phyloP scores from a whole-genome alignment of 2,113 vertebrate genomes.

The Crotalus helleri region DNA sequence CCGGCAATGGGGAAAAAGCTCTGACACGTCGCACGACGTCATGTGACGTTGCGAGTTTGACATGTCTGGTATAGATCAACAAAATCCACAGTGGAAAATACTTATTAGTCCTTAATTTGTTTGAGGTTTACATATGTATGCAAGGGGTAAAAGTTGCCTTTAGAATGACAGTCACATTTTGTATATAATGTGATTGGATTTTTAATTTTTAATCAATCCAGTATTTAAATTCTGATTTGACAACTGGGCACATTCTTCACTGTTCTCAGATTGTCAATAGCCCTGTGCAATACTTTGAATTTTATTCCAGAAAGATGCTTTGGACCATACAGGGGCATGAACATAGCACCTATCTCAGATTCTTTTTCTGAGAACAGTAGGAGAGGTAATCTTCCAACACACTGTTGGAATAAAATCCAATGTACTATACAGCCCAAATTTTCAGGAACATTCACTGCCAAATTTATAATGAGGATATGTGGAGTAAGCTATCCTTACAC shows the following conservation, averaged over 20 bases:
- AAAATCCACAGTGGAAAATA: not conserved
- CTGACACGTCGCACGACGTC: rapidly evolving
- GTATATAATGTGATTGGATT: conserved; percentile 5
- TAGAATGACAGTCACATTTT: not conserved
- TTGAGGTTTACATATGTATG: conserved; percentile 15
- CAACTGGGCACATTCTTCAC: not conserved
- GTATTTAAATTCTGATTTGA: conserved; percentile 3
- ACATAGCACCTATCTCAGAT: not conserved
- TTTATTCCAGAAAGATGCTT: not conserved
- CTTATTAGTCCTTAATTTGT: not conserved
- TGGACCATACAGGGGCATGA: not conserved
- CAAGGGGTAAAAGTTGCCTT: not conserved
- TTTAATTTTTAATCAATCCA: not conserved
- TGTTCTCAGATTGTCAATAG: not conserved
- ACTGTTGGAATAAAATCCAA: not conserved
- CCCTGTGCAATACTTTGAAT: not conserved
- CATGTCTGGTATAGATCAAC: not conserved
- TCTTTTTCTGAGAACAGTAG: not conserved
- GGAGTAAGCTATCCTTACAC: not conserved
- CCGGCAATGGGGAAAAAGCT: too few species aligned
- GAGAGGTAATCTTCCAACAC: not conserved
- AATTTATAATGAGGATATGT: not conserved
- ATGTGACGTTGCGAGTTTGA: too few species aligned
- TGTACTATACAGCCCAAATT: not conserved
- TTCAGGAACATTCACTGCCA: not conserved